These are phyloP conservation scores for Melieria crassipennis DNA, from an alignment of 2,888 invertebrate species.

Conservation along the genomic window DNA sequence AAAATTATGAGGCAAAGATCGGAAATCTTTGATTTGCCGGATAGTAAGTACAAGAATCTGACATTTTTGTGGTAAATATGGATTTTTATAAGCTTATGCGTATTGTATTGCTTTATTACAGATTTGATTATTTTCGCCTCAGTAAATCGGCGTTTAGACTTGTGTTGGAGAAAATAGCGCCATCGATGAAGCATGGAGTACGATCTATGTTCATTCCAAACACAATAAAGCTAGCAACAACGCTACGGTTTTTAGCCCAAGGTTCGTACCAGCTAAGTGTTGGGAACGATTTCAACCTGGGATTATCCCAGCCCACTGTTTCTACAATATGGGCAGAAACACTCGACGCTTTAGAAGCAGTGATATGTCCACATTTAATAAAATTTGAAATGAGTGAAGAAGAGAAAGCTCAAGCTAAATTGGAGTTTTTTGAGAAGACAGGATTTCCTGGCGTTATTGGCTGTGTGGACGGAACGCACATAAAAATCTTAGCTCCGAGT, in stretches of 20 bases:
- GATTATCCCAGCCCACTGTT: background rate
- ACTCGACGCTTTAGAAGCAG: slow-evolving; percentile 8
- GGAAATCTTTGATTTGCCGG: too few relatives aligned
- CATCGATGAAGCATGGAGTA: slow-evolving; percentile 12
- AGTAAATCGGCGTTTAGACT: background rate
- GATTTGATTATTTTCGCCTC: too few relatives aligned
- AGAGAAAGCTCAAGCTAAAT: background rate
- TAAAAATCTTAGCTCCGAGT: background rate
- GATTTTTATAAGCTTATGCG: too few relatives aligned
- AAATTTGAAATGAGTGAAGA: background rate
- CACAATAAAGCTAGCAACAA: slow-evolving; percentile 15
- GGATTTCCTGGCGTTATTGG: slow-evolving; percentile 15
- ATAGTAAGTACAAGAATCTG: too few relatives aligned
- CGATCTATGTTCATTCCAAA: too few relatives aligned
- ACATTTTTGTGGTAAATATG: too few relatives aligned
- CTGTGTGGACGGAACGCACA: slow-evolving; percentile 8
- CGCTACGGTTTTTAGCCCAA: slow-evolving; percentile 23
- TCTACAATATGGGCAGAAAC: slow-evolving; percentile 17
- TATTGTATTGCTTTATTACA: too few relatives aligned
- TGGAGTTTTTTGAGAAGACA: background rate
- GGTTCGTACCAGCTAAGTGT: slow-evolving; percentile 1
- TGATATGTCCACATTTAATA: slow-evolving; percentile 15
- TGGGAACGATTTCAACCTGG: background rate
- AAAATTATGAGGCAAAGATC: too few relatives aligned
- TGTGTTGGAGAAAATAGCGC: slow-evolving; percentile 18